Evolutionary conservation across 2,113 vertebrate genomes (phyloP).

Genomic region (Cyprinodon variegatus): DNA sequence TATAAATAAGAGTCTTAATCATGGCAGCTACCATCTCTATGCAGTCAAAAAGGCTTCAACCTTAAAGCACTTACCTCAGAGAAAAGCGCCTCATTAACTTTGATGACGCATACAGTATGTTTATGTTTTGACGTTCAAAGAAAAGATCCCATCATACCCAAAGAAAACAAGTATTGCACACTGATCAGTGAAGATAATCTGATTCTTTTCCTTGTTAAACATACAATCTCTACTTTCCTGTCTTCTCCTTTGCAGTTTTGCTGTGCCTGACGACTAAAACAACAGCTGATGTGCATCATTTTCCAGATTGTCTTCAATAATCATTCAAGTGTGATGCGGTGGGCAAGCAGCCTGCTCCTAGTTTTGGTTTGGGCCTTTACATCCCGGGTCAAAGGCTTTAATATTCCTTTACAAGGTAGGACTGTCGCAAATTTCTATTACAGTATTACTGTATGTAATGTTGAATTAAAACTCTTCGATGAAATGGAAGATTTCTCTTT

Average conservation of each 20-base stretch:
- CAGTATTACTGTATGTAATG: too few species aligned
- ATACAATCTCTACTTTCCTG: background rate
- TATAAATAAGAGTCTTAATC: background rate
- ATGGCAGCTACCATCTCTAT: background rate
- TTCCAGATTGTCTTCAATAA: constrained; percentile 50
- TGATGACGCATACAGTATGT: background rate
- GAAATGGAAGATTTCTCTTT: background rate
- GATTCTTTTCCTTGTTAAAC: background rate
- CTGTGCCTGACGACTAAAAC: constrained; percentile 43
- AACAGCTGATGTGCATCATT: constrained; percentile 36
- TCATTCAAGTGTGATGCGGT: constrained; percentile 77
- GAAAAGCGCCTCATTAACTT: background rate
- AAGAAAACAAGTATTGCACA: background rate
- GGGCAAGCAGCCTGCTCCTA: constrained; percentile 67
- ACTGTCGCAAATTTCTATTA: background rate
- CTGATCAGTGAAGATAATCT: background rate
- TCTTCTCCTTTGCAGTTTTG: constrained; percentile 45
- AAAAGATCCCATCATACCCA: background rate
- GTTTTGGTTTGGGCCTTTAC: constrained; percentile 66
- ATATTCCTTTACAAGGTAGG: constrained; percentile 88
- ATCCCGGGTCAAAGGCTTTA: constrained; percentile 64
- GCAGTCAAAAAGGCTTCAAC: background rate
- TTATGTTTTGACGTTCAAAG: background rate
- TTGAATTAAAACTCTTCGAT: background rate
- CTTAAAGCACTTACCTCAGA: background rate